Conservation (phyloP, 1,140 invertebrate species). For the Lepidurus couesii region DNA sequence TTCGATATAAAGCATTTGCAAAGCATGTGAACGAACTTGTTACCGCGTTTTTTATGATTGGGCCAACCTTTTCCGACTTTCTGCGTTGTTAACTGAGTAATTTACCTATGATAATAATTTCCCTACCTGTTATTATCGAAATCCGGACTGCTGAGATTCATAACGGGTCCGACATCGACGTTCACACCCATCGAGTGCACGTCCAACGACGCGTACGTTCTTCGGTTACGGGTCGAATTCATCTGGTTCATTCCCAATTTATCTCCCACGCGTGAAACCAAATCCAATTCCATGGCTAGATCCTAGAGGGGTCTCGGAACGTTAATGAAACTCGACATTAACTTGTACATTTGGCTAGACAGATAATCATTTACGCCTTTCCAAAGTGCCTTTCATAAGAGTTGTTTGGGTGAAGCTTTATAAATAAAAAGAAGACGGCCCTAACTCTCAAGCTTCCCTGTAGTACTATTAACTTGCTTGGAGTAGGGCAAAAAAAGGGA, state of each 20-base stretch:
- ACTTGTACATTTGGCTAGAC: neutral
- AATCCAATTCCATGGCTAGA: conserved; percentile 30
- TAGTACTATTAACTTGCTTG: no score
- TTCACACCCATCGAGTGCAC: conserved; percentile 66
- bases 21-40: no score
- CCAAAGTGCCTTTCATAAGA: neutral
- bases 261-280: conserved; percentile 14
- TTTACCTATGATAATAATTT: neutral
- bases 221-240: conserved; percentile 50
- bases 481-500: no score
- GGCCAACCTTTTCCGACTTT: no score
- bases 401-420: no score
- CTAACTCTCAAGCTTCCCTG: no score
- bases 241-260: conserved; percentile 22
- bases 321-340: neutral
- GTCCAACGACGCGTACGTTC: conserved; percentile 59
- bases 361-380: neutral
- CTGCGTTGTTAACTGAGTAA: neutral
- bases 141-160: conserved; percentile 40
- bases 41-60: no score
- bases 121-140: conserved; percentile 40
- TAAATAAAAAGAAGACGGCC: no score
- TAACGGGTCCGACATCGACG: conserved; percentile 56
- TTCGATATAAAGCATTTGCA: no score
- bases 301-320: neutral